Conservation (phyloP, 2,888 invertebrate genomes). For the Caenorhabditis virilis region DNA sequence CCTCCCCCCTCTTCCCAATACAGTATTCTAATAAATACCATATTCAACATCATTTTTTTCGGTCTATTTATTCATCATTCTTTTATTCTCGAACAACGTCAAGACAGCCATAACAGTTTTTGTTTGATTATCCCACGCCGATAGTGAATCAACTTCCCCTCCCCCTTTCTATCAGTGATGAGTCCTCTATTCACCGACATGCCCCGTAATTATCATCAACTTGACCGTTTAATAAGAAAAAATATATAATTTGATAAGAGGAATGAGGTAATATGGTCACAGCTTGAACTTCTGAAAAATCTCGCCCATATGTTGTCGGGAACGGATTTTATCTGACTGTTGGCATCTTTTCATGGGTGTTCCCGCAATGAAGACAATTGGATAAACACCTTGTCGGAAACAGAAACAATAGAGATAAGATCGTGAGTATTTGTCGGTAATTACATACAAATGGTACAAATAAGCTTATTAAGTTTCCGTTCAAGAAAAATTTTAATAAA, state of each 20-base stretch:
- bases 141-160: neutral
- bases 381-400: neutral
- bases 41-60: neutral
- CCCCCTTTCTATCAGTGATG: neutral
- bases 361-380: neutral
- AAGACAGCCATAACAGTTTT: too few species aligned
- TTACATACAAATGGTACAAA: neutral
- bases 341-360: neutral
- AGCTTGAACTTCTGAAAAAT: constrained; percentile 1
- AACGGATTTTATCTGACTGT: neutral
- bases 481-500: constrained; percentile 2
- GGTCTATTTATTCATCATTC: too few species aligned
- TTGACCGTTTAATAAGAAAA: too few species aligned
- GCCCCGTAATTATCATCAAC: too few species aligned
- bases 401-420: neutral
- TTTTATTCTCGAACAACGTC: too few species aligned
- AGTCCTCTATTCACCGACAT: too few species aligned
- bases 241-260: too few species aligned
- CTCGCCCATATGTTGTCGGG: neutral
- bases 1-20: neutral
- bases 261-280: neutral
- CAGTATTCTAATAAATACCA: neutral
- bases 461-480: neutral
- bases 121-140: neutral
- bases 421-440: neutral